Evolutionary conservation across 2,113 vertebrate genomes (phyloP).

Genomic region (Zeus faber): DNA sequence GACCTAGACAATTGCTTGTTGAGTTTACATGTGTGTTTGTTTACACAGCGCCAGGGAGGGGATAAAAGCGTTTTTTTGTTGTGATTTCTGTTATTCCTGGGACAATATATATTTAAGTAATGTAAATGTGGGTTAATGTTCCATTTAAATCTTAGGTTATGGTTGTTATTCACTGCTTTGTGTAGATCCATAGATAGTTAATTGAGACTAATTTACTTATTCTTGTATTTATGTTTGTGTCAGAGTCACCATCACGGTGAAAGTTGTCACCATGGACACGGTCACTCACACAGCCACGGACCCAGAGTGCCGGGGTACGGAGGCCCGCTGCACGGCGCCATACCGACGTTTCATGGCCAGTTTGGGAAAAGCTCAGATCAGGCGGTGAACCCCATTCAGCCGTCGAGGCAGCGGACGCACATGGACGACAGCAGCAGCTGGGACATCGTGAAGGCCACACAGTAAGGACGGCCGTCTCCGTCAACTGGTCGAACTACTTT

Average conservation of each 20-base stretch:
- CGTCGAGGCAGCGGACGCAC: conserved; percentile 69
- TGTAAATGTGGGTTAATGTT: no score
- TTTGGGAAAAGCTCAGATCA: conserved; percentile 44
- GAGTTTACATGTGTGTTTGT: no score
- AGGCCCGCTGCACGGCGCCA: conserved; percentile 47
- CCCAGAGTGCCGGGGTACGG: conserved; percentile 54
- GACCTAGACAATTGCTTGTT: no score
- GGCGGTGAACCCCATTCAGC: conserved; percentile 65
- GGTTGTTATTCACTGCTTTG: no score
- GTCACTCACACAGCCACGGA: conserved; percentile 70
- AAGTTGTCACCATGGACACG: conserved; percentile 65
- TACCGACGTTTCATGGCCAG: conserved; percentile 54
- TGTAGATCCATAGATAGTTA: no score
- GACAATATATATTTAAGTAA: no score
- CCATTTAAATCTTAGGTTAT: no score
- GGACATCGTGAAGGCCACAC: conserved; percentile 93
- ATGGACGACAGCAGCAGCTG: conserved; percentile 85
- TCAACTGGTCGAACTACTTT: no score
- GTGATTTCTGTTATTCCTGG: no score
- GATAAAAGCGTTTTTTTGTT: no score
- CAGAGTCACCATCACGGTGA: conserved; percentile 61
- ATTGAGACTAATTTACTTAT: neutral
- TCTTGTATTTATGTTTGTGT: neutral
- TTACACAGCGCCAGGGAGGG: no score
- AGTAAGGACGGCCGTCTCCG: conserved; percentile 86